These are phyloP conservation scores for Dryomyza anilis DNA, from an alignment of 2,888 invertebrate genomes.

Conservation along the genomic window DNA sequence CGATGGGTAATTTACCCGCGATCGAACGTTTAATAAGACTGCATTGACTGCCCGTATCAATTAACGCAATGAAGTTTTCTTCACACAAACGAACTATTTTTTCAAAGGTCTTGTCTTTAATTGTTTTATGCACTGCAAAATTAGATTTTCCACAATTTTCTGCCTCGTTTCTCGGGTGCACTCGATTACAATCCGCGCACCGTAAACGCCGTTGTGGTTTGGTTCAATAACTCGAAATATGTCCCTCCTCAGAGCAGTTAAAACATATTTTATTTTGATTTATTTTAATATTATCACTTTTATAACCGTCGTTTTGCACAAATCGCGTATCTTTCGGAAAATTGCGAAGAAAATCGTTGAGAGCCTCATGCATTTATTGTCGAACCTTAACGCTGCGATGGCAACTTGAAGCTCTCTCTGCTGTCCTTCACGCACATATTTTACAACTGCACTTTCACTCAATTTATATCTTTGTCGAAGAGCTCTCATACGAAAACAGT, in stretches of 20 bases:
- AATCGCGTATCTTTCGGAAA: background rate
- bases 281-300: background rate
- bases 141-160: background rate
- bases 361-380: background rate
- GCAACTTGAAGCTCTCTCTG: background rate
- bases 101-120: background rate
- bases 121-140: background rate
- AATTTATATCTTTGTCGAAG: background rate
- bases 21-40: conserved; percentile 19
- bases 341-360: background rate
- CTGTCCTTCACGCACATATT: background rate
- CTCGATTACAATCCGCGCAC: background rate
- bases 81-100: background rate
- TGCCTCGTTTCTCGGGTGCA: background rate
- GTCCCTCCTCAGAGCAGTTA: background rate
- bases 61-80: conserved; percentile 11
- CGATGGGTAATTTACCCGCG: background rate
- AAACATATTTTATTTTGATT: background rate
- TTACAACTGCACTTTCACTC: background rate
- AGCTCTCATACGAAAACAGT: background rate
- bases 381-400: background rate
- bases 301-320: background rate
- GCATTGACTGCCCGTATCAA: conserved; percentile 25
- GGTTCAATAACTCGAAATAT: background rate
- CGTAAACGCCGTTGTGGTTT: background rate